These are phyloP conservation scores for Cataglyphis albicans DNA, from an alignment of 2,888 invertebrate genomes.

Conservation along the genomic window DNA sequence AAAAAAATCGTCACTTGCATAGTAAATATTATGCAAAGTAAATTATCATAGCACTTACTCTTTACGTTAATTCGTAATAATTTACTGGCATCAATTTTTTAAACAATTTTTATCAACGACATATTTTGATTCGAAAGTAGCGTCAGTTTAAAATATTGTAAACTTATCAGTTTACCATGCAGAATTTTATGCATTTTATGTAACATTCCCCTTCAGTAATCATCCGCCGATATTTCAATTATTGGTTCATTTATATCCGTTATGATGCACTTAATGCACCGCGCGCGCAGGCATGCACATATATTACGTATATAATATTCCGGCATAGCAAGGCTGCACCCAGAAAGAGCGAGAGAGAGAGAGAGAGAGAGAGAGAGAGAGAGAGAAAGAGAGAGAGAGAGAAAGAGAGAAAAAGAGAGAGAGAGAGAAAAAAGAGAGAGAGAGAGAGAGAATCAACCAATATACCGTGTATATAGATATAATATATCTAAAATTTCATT, in stretches of 20 bases:
- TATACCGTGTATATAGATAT: constrained; percentile 51
- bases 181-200: no score
- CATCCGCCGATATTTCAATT: constrained; percentile 39
- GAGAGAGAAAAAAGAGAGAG: constrained; percentile 5
- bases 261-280: constrained; percentile 41
- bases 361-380: background rate
- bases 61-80: background rate
- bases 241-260: constrained; percentile 33
- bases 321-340: constrained; percentile 1
- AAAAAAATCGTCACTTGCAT: background rate
- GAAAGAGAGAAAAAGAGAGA: background rate
- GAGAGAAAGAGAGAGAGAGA: background rate
- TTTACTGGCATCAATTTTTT: background rate
- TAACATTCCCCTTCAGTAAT: background rate
- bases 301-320: constrained; percentile 41
- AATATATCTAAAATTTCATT: constrained; percentile 75
- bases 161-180: background rate
- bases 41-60: background rate
- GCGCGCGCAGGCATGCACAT: constrained; percentile 6
- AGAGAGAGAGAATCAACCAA: constrained; percentile 36
- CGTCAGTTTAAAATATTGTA: background rate
- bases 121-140: background rate
- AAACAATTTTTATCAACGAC: background rate
- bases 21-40: background rate
- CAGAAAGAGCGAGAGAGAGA: background rate